Percentiles rank a stretch among this genome's conserved stretches.
These are phyloP conservation scores for Trachelus stipa DNA, from an alignment of 2,888 invertebrate genomes.

Conservation along the genomic window DNA sequence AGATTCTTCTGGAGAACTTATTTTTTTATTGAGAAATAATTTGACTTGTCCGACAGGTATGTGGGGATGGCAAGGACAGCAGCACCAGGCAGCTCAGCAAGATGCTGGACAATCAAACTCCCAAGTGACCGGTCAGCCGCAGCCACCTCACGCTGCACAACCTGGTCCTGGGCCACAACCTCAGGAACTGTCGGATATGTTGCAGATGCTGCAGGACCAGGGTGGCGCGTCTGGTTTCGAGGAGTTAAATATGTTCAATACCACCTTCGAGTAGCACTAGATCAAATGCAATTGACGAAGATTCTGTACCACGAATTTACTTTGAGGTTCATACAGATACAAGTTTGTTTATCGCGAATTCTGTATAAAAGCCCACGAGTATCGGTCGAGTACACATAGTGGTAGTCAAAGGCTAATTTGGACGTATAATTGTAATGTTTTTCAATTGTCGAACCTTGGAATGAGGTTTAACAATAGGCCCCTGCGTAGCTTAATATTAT, in stretches of 20 bases:
- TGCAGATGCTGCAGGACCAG: constrained; percentile 89
- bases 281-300: constrained; percentile 13
- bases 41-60: constrained; percentile 69
- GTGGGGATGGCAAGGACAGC: constrained; percentile 80
- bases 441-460: neutral
- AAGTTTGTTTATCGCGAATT: neutral
- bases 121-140: constrained; percentile 56
- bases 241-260: constrained; percentile 92
- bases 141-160: constrained; percentile 60
- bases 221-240: constrained; percentile 86
- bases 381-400: neutral
- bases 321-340: constrained; percentile 1
- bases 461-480: neutral
- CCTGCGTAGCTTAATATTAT: neutral
- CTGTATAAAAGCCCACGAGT: neutral
- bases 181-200: constrained; percentile 90
- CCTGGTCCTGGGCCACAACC: constrained; percentile 75
- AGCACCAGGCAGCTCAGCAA: constrained; percentile 50
- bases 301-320: constrained; percentile 3
- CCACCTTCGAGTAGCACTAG: constrained; percentile 75
- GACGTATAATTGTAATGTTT: neutral
- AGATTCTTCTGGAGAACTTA: neutral
- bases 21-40: constrained; percentile 1
- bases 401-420: neutral
- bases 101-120: constrained; percentile 59